Evolutionary conservation across 1,140 invertebrate genomes (phyloP).

Genomic region (Littorina saxatilis): DNA sequence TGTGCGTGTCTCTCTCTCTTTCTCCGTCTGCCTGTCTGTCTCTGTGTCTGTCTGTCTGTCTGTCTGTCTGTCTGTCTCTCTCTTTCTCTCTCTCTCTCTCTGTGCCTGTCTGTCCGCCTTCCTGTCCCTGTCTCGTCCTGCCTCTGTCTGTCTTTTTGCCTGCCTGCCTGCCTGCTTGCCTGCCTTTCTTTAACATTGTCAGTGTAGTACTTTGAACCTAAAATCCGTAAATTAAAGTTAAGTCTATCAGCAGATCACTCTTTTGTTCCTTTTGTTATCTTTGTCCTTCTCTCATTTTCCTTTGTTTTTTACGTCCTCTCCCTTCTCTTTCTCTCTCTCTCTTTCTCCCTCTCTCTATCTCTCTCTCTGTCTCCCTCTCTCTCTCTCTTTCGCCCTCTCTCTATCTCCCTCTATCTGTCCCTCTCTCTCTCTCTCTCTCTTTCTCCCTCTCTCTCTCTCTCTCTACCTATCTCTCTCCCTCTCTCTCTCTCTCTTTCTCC

Average conservation of each 20-base stretch:
- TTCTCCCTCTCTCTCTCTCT: slow-evolving; percentile 15
- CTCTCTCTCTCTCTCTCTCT: slow-evolving; percentile 23
- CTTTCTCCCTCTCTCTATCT: background rate
- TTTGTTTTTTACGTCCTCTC: background rate
- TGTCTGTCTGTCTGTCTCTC: background rate
- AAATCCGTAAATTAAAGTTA: background rate
- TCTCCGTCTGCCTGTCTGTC: background rate
- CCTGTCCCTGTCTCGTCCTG: background rate
- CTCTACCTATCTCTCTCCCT: slow-evolving; percentile 13
- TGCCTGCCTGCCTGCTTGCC: background rate
- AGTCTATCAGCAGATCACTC: background rate
- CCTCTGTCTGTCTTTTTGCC: background rate
- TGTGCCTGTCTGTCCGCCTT: background rate
- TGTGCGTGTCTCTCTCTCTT: background rate
- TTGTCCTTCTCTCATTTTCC: background rate
- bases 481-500: slow-evolving; percentile 17
- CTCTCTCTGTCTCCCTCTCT: background rate
- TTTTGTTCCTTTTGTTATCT: background rate
- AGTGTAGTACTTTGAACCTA: background rate
- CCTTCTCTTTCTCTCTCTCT: background rate
- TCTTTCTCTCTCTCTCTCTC: too few relatives aligned
- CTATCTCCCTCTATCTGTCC: background rate
- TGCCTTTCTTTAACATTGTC: background rate
- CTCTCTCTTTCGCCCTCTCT: background rate
- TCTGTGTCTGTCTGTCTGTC: background rate